Percentiles rank a stretch among this genome's conserved stretches.
phyloP scores from a whole-genome alignment of 1,140 invertebrate genomes.

The Homalodisca vitripennis region DNA sequence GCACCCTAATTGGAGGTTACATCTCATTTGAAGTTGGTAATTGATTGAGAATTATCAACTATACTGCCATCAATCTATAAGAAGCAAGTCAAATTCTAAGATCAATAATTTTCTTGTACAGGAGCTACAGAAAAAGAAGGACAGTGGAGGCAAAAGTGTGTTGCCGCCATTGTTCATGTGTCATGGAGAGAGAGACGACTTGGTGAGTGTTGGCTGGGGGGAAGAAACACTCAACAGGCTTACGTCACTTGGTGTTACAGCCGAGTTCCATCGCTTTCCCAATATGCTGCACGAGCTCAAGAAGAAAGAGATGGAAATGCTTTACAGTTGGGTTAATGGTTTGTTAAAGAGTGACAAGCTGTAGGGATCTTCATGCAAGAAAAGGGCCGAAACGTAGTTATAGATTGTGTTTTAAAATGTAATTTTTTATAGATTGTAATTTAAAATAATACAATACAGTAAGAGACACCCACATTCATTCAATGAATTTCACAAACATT shows the following conservation, averaged over 20 bases:
- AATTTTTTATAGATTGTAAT: too few species aligned
- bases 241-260: conserved; percentile 51
- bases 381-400: too few species aligned
- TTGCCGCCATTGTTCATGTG: conserved; percentile 47
- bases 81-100: conserved; percentile 5
- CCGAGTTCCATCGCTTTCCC: conserved; percentile 51
- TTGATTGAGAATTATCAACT: too few species aligned
- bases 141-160: conserved; percentile 32
- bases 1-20: too few species aligned
- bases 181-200: conserved; percentile 50
- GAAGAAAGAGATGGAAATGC: conserved; percentile 49
- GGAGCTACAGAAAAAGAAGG: conserved; percentile 35
- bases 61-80: background rate
- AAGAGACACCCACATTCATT: too few species aligned
- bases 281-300: conserved; percentile 57
- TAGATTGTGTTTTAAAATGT: too few species aligned
- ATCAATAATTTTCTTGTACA: conserved; percentile 35
- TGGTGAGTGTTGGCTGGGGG: conserved; percentile 57
- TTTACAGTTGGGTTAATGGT: conserved; percentile 54
- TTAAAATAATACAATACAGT: too few species aligned
- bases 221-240: conserved; percentile 51
- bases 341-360: conserved; percentile 19
- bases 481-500: too few species aligned
- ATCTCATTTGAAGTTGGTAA: too few species aligned
- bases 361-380: too few species aligned